Evolutionary conservation across 2,113 vertebrate species (phyloP).

Genomic region (Canis aureus): DNA sequence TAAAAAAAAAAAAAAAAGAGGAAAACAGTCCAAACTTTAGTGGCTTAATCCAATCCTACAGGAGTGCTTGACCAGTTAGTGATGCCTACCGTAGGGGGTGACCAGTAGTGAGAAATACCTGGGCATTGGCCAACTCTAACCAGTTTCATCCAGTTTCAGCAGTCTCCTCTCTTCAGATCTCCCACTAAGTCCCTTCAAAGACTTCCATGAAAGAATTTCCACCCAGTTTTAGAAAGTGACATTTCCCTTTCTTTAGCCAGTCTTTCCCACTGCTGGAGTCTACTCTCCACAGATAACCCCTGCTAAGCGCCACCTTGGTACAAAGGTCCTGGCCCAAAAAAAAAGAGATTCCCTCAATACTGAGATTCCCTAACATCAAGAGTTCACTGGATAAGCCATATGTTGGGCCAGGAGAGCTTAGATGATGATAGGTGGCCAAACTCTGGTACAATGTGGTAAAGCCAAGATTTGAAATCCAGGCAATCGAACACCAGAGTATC

Average conservation of each 20-base stretch:
- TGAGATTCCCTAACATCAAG: background rate
- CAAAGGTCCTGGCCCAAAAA: background rate
- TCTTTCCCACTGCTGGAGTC: background rate
- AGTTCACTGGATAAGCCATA: background rate
- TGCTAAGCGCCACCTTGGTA: background rate
- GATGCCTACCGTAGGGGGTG: background rate
- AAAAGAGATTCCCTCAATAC: background rate
- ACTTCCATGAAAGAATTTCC: background rate
- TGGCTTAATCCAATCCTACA: background rate
- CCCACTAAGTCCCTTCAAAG: background rate
- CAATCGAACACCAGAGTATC: background rate
- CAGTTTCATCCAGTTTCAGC: background rate
- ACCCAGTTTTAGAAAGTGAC: background rate
- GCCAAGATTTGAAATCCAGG: background rate
- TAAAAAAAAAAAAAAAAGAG: background rate
- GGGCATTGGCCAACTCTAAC: background rate
- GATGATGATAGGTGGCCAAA: background rate
- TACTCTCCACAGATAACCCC: background rate
- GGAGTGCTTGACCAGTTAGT: background rate
- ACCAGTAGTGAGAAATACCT: background rate
- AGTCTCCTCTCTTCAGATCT: background rate
- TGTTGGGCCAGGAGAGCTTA: background rate
- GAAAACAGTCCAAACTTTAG: conserved; percentile 6
- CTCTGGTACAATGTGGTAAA: background rate
- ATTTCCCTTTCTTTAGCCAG: background rate